Conservation (phyloP, 2,797 vertebrate species). For the Microctenopoma lineatum region DNA sequence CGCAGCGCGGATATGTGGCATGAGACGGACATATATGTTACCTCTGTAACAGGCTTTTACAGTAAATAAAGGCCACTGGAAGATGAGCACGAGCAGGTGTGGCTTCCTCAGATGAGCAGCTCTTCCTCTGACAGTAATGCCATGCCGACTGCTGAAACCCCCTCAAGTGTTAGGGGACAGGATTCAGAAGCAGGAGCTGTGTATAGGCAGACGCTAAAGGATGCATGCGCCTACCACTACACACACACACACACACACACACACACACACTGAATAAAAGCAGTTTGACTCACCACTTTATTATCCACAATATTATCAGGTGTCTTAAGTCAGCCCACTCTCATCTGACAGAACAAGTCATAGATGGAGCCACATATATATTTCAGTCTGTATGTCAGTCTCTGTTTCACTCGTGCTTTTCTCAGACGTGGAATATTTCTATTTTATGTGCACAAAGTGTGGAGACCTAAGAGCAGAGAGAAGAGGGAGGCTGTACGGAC, state of each 20-base stretch:
- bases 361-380: constrained; percentile 39
- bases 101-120: constrained; percentile 40
- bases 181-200: constrained; percentile 41
- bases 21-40: constrained; percentile 52
- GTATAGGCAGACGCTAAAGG: constrained; percentile 40
- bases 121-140: constrained; percentile 59
- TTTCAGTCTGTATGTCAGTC: constrained; percentile 30
- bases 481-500: constrained; percentile 3
- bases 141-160: constrained; percentile 44
- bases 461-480: constrained; percentile 15
- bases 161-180: constrained; percentile 46
- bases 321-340: constrained; percentile 58
- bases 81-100: constrained; percentile 71
- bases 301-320: constrained; percentile 38
- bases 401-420: constrained; percentile 15
- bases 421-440: constrained; percentile 27
- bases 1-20: constrained; percentile 55
- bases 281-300: constrained; percentile 60
- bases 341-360: constrained; percentile 61
- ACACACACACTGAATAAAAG: constrained; percentile 16
- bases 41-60: constrained; percentile 44
- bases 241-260: constrained; percentile 15
- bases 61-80: constrained; percentile 41
- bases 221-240: constrained; percentile 31
- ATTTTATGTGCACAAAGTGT: constrained; percentile 10